These are phyloP conservation scores for Acyrthosiphon pisum DNA, from an alignment of 1,140 invertebrate genomes.

Conservation along the genomic window DNA sequence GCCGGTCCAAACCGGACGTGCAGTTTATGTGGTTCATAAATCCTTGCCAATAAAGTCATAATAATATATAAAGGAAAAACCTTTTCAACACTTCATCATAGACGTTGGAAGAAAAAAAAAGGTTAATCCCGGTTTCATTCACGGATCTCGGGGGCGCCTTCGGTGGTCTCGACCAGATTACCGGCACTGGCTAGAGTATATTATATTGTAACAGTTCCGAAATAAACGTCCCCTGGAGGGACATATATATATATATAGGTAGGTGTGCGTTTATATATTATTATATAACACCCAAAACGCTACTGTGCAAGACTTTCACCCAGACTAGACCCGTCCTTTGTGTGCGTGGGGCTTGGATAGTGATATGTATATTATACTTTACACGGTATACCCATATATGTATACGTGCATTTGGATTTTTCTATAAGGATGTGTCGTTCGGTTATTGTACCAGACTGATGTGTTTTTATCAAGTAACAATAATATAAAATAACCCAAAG, in stretches of 20 bases:
- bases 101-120: slow-evolving; percentile 22
- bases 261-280: neutral
- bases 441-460: neutral
- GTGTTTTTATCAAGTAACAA: neutral
- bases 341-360: neutral
- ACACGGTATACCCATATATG: neutral
- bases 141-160: slow-evolving; percentile 15
- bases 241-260: neutral
- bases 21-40: slow-evolving; percentile 19
- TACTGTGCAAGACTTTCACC: slow-evolving; percentile 39
- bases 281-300: slow-evolving; percentile 18
- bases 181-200: neutral
- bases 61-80: slow-evolving; percentile 39
- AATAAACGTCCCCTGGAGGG: neutral
- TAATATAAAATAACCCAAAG: neutral
- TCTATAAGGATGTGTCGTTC: neutral
- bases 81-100: slow-evolving; percentile 43
- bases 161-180: slow-evolving; percentile 34
- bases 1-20: neutral
- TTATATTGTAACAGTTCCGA: slow-evolving; percentile 20
- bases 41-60: slow-evolving; percentile 3
- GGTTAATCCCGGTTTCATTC: slow-evolving; percentile 51
- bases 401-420: neutral
- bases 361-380: neutral
- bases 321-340: neutral